Evolutionary conservation across 64 coral and sea anemone species (phyloP).

Genomic region (Stylophora pistillata): DNA sequence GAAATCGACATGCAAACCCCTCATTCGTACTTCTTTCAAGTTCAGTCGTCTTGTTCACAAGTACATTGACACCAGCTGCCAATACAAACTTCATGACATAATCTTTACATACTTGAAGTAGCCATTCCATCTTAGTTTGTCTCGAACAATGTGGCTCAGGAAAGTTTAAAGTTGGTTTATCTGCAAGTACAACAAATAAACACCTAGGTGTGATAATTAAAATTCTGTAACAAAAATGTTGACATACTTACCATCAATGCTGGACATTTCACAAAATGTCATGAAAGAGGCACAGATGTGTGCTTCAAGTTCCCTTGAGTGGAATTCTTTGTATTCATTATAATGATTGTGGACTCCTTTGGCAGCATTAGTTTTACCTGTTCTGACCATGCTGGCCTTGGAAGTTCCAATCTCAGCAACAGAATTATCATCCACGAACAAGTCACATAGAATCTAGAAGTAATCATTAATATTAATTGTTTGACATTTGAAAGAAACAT

Average conservation of each 20-base stretch:
- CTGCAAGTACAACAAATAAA: too few species aligned
- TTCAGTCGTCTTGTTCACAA: too few species aligned
- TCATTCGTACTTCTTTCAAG: too few species aligned
- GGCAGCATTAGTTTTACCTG: slow-evolving; percentile 25
- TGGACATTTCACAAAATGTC: slow-evolving; percentile 52
- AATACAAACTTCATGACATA: too few species aligned
- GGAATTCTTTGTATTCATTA: slow-evolving; percentile 49
- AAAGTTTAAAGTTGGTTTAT: too few species aligned
- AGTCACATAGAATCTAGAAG: background rate
- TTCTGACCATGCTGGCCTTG: slow-evolving; percentile 23
- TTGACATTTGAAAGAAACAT: background rate
- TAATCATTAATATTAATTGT: background rate
- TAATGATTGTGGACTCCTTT: slow-evolving; percentile 29
- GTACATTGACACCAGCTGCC: too few species aligned
- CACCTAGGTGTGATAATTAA: too few species aligned
- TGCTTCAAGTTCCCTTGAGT: slow-evolving; percentile 26
- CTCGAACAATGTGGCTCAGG: too few species aligned
- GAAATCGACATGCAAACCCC: too few species aligned
- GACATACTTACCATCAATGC: slow-evolving; percentile 17
- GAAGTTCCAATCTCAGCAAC: slow-evolving; percentile 20
- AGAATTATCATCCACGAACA: slow-evolving; percentile 2
- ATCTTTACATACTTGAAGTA: too few species aligned
- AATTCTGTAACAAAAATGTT: too few species aligned
- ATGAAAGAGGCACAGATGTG: slow-evolving; percentile 68
- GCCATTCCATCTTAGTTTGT: too few species aligned